phyloP scores from a whole-genome alignment of 2,888 invertebrate species.

The Cheilosia urbana region DNA sequence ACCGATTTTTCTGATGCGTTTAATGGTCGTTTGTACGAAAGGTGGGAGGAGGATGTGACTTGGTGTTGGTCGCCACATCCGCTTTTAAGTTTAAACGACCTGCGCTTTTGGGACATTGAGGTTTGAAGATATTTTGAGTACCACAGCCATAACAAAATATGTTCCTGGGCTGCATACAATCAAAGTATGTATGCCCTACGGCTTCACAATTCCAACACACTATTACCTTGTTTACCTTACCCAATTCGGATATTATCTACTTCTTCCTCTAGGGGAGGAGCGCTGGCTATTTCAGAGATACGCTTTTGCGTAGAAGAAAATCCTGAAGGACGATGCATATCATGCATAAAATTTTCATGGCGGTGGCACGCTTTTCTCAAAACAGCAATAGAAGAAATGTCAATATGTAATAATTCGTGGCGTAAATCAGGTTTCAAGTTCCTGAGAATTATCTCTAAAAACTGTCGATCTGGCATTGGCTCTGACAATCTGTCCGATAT shows the following conservation, averaged over 20 bases:
- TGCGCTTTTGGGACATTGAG: constrained; percentile 22
- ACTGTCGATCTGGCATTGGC: not conserved
- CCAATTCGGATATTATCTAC: not conserved
- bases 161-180: not conserved
- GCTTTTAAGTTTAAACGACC: constrained; percentile 20
- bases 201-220: not conserved
- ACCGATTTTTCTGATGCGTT: too few relatives aligned
- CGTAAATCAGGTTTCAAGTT: not conserved
- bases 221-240: not conserved
- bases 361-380: not conserved
- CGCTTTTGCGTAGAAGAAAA: too few relatives aligned
- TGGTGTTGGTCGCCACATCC: constrained; percentile 9
- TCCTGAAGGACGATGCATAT: too few relatives aligned
- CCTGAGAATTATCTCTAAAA: not conserved
- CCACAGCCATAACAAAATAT: constrained; percentile 8
- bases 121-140: constrained; percentile 22
- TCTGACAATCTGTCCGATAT: not conserved
- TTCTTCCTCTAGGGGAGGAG: too few relatives aligned
- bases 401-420: too few relatives aligned
- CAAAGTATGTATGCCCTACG: not conserved
- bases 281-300: not conserved
- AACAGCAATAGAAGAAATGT: not conserved
- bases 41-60: not conserved
- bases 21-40: too few relatives aligned
- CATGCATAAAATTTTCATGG: not conserved